A percentile compares a stretch with the other conserved stretches of the same genome.
Evolutionary conservation across 2,797 vertebrate species (phyloP).

Genomic region (Decapterus maruadsi): DNA sequence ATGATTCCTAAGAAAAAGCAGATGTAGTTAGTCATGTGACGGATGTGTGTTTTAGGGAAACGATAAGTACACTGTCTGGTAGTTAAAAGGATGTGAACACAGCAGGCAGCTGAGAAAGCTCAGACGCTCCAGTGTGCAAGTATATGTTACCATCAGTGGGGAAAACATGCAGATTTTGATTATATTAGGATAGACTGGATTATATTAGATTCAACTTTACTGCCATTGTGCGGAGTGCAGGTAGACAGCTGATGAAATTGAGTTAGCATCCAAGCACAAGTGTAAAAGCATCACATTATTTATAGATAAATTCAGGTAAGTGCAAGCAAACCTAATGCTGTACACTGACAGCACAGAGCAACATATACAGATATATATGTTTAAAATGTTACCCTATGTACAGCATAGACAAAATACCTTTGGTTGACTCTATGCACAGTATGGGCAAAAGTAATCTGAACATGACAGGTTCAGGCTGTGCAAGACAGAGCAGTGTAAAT

Average conservation of each 20-base stretch:
- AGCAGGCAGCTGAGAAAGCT: slow-evolving; percentile 28
- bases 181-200: not conserved
- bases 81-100: slow-evolving; percentile 23
- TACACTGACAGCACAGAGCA: not conserved
- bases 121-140: not conserved
- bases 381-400: too few species aligned
- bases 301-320: too few species aligned
- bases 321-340: not conserved
- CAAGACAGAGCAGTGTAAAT: not conserved
- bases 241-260: not conserved
- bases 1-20: not conserved
- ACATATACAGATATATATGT: too few species aligned
- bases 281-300: not conserved
- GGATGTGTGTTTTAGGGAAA: not conserved
- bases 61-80: not conserved
- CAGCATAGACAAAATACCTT: too few species aligned
- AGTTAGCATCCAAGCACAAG: not conserved
- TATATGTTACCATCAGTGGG: not conserved
- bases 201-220: not conserved
- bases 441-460: not conserved
- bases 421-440: too few species aligned
- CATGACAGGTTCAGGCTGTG: not conserved
- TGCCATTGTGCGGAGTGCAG: not conserved
- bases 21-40: slow-evolving; percentile 6
- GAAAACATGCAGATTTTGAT: too few species aligned